phyloP scores from a whole-genome alignment of 1,140 invertebrate genomes.

The Pissodes strobi region DNA sequence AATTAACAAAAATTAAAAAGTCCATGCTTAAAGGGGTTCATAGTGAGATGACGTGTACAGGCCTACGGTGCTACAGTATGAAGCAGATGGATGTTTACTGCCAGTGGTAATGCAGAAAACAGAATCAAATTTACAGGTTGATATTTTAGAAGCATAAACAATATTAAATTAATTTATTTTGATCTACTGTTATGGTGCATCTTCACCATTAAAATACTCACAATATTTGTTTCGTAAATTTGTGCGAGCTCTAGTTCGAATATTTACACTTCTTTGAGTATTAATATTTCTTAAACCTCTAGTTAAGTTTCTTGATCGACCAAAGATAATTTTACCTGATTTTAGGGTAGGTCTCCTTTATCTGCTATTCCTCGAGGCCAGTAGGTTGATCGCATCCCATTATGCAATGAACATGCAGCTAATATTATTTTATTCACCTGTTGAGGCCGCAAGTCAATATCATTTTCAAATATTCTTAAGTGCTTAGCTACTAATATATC shows the following conservation, averaged over 20 bases:
- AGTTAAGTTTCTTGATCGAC: not conserved
- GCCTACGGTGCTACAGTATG: not conserved
- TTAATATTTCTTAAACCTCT: not conserved
- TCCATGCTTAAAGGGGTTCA: not conserved
- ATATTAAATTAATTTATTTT: no score
- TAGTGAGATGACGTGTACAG: not conserved
- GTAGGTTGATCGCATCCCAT: not conserved
- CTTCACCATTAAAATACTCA: not conserved
- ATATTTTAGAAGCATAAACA: no score
- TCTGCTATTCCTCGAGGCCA: not conserved
- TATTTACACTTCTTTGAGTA: not conserved
- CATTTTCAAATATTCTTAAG: not conserved
- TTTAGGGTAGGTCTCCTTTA: not conserved
- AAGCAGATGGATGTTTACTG: not conserved
- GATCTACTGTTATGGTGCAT: not conserved
- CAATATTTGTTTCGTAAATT: not conserved
- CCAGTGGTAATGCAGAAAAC: not conserved
- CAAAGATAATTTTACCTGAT: not conserved
- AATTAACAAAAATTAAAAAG: not conserved
- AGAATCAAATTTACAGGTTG: not conserved
- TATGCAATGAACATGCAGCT: not conserved
- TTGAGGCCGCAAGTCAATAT: not conserved
- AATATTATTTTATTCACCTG: conserved; percentile 1
- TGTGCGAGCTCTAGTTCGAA: not conserved
- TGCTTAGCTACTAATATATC: not conserved